These are phyloP conservation scores for Drosophila robusta DNA, from an alignment of 2,888 invertebrate genomes.

Conservation along the genomic window DNA sequence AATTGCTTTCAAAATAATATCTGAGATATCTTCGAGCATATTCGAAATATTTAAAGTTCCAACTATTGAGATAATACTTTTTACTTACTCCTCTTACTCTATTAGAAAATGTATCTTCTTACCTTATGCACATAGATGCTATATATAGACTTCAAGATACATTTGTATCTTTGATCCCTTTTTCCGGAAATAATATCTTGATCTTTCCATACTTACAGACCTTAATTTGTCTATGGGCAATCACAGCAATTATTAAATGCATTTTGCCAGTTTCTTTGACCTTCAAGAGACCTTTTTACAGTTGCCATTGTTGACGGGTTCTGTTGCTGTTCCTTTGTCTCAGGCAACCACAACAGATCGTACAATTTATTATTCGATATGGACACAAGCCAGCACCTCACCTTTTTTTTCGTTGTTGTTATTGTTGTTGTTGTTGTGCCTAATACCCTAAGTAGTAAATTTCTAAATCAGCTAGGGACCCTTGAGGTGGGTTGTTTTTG, in stretches of 20 bases:
- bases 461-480: constrained; percentile 19
- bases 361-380: constrained; percentile 47
- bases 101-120: neutral
- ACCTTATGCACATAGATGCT: neutral
- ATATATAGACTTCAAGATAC: neutral
- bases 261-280: constrained; percentile 58
- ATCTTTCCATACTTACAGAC: constrained; percentile 6
- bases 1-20: too few relatives aligned
- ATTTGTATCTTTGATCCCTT: constrained; percentile 1
- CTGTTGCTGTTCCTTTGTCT: constrained; percentile 33
- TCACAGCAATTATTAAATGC: constrained; percentile 23
- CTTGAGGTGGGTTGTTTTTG: constrained; percentile 9
- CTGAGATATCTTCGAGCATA: too few relatives aligned
- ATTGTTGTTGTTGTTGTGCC: neutral
- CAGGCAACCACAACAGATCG: constrained; percentile 68
- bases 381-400: constrained; percentile 34
- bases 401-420: constrained; percentile 11
- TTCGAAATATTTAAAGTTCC: too few relatives aligned
- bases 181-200: constrained; percentile 42
- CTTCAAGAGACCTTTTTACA: constrained; percentile 45
- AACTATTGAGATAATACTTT: too few relatives aligned
- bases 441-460: constrained; percentile 27
- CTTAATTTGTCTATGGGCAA: constrained; percentile 37
- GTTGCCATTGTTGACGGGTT: neutral
- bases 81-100: too few relatives aligned